Percentiles rank a stretch among this genome's conserved stretches.
Evolutionary conservation across 2,888 invertebrate species (phyloP).

Genomic region (Caenorhabditis sp.): DNA sequence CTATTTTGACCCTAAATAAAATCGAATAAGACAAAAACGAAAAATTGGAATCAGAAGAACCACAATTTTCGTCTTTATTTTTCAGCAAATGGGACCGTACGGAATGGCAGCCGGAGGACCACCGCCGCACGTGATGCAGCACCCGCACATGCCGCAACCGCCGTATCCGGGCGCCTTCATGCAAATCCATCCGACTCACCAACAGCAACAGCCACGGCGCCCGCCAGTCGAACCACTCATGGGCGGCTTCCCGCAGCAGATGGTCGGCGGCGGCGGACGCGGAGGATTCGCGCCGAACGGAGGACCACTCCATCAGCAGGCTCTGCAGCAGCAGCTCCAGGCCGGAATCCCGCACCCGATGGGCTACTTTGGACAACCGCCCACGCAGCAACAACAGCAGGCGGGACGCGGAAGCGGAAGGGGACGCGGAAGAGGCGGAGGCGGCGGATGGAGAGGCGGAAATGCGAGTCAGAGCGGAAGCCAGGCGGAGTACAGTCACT

Average conservation of each 20-base stretch:
- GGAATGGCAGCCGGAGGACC: conserved; percentile 5
- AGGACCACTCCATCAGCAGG: not conserved
- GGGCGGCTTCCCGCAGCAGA: conserved; percentile 14
- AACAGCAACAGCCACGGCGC: conserved; percentile 19
- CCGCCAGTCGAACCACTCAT: conserved; percentile 38
- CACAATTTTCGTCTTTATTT: too few species aligned
- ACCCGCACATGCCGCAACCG: too few species aligned
- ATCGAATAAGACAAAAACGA: too few species aligned
- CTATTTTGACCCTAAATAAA: too few species aligned
- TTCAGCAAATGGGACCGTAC: conserved; percentile 26
- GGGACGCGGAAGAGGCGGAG: not conserved
- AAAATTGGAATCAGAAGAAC: too few species aligned
- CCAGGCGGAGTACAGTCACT: conserved; percentile 5
- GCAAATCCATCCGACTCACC: conserved; percentile 17
- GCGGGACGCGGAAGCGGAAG: not conserved
- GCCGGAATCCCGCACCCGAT: conserved; percentile 3
- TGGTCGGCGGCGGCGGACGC: conserved; percentile 18
- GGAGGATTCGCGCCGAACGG: conserved; percentile 3
- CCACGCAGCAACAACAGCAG: too few species aligned
- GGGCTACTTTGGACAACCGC: conserved; percentile 25
- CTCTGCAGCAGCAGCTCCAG: not conserved
- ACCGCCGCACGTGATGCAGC: conserved; percentile 29
- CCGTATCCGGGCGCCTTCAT: conserved; percentile 14
- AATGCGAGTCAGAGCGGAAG: not conserved
- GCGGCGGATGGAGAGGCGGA: conserved; percentile 4